These are phyloP conservation scores for Zygothrica quintamaculata DNA, from an alignment of 2,888 invertebrate species.

Conservation along the genomic window DNA sequence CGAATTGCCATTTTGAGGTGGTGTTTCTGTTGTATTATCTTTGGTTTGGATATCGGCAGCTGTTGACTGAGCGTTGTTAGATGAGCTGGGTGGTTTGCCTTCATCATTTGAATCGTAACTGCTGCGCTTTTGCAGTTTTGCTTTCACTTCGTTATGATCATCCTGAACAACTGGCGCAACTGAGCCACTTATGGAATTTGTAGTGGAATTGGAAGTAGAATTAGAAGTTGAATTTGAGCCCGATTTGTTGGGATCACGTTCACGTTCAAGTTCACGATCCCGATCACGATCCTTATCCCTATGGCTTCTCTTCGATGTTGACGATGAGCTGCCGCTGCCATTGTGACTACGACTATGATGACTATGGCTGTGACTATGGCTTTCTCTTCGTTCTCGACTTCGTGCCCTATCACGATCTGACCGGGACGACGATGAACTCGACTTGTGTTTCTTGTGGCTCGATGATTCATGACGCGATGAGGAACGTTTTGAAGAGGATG, in stretches of 20 bases:
- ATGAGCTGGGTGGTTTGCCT: slow-evolving; percentile 84
- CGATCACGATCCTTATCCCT: slow-evolving; percentile 49
- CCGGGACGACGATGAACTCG: slow-evolving; percentile 66
- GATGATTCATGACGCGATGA: slow-evolving; percentile 59
- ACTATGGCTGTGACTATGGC: slow-evolving; percentile 54
- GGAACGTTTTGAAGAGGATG: slow-evolving; percentile 57
- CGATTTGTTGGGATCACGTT: slow-evolving; percentile 56
- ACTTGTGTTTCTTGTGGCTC: slow-evolving; percentile 58
- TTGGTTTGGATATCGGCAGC: slow-evolving; percentile 8
- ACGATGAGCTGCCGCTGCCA: slow-evolving; percentile 48
- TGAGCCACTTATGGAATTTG: slow-evolving; percentile 26
- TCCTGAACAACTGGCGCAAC: slow-evolving; percentile 83
- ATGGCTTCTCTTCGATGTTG: slow-evolving; percentile 56
- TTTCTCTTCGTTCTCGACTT: slow-evolving; percentile 42
- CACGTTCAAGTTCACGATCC: slow-evolving; percentile 52
- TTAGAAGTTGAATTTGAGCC: slow-evolving; percentile 38
- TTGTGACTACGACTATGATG: slow-evolving; percentile 56
- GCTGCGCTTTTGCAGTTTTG: slow-evolving; percentile 86
- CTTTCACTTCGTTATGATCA: slow-evolving; percentile 86
- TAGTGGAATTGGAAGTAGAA: slow-evolving; percentile 37
- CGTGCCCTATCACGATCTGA: slow-evolving; percentile 54
- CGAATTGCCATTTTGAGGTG: slow-evolving; percentile 43
- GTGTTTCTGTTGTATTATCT: slow-evolving; percentile 28
- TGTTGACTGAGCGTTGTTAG: slow-evolving; percentile 28
- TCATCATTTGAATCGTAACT: slow-evolving; percentile 93